Percentiles rank a stretch among this genome's conserved stretches.
Evolutionary conservation across 2,113 vertebrate genomes (phyloP).

Genomic region (Oreamnos americanus): DNA sequence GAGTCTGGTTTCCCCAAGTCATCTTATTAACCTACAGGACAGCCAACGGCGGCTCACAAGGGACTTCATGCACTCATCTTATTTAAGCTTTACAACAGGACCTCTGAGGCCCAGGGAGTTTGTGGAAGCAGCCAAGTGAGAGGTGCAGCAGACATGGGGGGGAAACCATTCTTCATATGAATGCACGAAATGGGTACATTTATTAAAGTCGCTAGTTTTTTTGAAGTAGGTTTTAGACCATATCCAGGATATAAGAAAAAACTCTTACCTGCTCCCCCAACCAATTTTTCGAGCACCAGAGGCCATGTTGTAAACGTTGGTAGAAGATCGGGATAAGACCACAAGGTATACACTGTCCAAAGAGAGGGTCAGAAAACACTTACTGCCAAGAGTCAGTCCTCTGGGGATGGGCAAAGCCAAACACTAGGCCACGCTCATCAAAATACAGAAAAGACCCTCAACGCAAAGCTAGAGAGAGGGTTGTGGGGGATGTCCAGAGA

Average conservation of each 20-base stretch:
- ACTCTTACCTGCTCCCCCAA: conserved; percentile 92
- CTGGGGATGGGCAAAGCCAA: background rate
- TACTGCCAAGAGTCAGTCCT: background rate
- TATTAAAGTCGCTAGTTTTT: background rate
- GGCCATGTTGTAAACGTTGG: conserved; percentile 92
- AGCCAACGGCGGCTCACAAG: background rate
- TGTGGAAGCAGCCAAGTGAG: background rate
- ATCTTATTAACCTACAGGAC: background rate
- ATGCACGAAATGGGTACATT: background rate
- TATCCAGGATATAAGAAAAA: conserved; percentile 8
- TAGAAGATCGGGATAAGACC: conserved; percentile 88
- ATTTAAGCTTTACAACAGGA: background rate
- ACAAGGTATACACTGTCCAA: conserved; percentile 91
- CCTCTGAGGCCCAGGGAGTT: background rate
- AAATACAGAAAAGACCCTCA: background rate
- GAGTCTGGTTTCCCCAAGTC: background rate
- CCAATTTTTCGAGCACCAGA: conserved; percentile 91
- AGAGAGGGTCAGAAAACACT: conserved; percentile 56
- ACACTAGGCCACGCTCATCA: background rate
- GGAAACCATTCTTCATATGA: background rate
- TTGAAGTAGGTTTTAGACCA: background rate
- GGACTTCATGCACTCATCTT: background rate
- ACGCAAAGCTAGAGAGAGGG: background rate
- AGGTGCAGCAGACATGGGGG: background rate
- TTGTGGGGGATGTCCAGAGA: background rate